Base-by-base conservation (phyloP, 2,113 vertebrate genomes). In the Pica pica region DNA sequence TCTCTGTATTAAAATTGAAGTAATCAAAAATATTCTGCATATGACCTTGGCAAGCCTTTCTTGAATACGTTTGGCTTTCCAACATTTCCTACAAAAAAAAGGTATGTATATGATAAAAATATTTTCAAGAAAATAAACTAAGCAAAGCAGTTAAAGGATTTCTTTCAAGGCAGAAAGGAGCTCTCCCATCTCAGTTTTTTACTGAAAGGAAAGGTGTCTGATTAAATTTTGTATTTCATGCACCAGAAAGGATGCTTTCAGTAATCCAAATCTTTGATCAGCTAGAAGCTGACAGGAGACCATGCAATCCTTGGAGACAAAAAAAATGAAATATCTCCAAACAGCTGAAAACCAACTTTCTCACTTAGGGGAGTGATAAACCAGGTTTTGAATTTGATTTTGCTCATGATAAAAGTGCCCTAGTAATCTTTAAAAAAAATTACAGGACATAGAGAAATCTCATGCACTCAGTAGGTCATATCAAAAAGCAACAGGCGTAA, bases 371-470 rank as follows among this genome's bases (percentile, higher is more conserved):
- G 26, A 83, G 26, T 26, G 94, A 93, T 96, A 96, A 90, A 69
- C 14, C 22, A 83, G 71, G 59, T 83, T 96, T 90, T 95, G 71
- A 95, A 95, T 95, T 97, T 87, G 85, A 94, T 97, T 96, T 92
- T 3, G 13, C 75, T 92, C 61, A 70, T 91, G 93, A 95, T 92
- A 94, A 56, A 95, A 86, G 37, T 59, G 49, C 39, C 94, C 65
- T 42, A 39, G 39, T 81, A 93, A 95, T 95, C 86, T 76, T 61
- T 7, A 27, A 79, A 83, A 78, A 83, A 80, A 80, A 60, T 20
- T 89, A 12, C 31, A 87, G 57, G 42, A 88, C 73, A 73, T 5
- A 65, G 50, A 93, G 56, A 60, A 88, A 90, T 70, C 50, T 90
- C 33, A 77, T 46, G 50, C 44, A 68, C n/a, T 94, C 16, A 5